Conservation (phyloP, 2,797 vertebrate species). For the Trematomus bernacchii region DNA sequence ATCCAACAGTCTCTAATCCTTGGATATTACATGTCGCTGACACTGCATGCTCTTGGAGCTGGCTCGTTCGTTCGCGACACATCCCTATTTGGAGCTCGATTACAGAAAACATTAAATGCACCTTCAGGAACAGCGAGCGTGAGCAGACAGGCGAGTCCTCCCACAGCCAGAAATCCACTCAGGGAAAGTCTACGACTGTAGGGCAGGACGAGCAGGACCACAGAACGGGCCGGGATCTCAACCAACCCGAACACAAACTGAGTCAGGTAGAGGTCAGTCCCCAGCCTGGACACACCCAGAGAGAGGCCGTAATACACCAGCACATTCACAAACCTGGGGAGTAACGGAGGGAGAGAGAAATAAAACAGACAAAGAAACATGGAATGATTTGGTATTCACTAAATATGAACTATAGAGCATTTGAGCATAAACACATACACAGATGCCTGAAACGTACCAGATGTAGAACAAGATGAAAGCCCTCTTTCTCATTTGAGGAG, state of each 20-base stretch:
- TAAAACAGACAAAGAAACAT: background rate
- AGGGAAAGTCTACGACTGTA: constrained; percentile 77
- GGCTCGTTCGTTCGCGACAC: too few relatives aligned
- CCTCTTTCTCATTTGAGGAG: constrained; percentile 85
- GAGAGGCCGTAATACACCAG: constrained; percentile 92
- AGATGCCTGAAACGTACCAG: constrained; percentile 81
- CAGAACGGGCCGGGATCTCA: constrained; percentile 87
- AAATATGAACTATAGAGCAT: background rate
- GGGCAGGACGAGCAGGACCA: constrained; percentile 79
- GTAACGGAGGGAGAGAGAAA: background rate
- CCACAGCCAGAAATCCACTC: constrained; percentile 76
- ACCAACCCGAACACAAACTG: constrained; percentile 90
- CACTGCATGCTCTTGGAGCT: too few relatives aligned
- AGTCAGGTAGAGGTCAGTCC: constrained; percentile 90
- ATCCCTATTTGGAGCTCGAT: too few relatives aligned
- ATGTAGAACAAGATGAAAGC: constrained; percentile 82
- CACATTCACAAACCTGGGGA: constrained; percentile 90
- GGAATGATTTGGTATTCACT: background rate
- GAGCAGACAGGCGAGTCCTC: constrained; percentile 81
- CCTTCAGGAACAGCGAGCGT: constrained; percentile 79
- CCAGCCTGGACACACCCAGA: constrained; percentile 89
- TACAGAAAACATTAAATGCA: constrained; percentile 24
- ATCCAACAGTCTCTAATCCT: too few relatives aligned
- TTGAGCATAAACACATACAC: background rate
- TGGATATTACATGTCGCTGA: too few relatives aligned